Conservation (phyloP, 2,113 vertebrate genomes). For the Vicugna pacos region DNA sequence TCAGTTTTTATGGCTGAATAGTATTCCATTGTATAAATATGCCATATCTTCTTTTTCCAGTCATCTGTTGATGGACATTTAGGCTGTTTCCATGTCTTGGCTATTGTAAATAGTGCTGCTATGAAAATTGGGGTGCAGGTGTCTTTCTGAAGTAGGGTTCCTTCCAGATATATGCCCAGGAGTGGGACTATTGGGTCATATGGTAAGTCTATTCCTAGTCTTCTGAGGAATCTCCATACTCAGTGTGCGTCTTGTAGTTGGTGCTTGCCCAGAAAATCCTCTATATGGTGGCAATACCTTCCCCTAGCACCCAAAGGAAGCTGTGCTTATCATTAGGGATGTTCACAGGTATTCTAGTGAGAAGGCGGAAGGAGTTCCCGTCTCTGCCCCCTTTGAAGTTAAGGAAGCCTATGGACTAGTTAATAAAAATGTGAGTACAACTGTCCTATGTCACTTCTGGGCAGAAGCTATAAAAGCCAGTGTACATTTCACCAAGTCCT, state of each 20-base stretch:
- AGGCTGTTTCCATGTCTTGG: too few species aligned
- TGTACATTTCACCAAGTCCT: not conserved
- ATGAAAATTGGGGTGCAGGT: too few species aligned
- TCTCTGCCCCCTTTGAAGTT: not conserved
- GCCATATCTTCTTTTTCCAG: too few species aligned
- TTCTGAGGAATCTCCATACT: not conserved
- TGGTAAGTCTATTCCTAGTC: too few species aligned
- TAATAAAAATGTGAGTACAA: not conserved
- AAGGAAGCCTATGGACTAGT: not conserved
- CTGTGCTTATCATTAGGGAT: not conserved
- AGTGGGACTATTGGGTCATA: too few species aligned
- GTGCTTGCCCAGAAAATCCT: not conserved
- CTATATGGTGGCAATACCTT: not conserved
- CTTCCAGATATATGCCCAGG: too few species aligned
- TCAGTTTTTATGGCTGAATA: too few species aligned
- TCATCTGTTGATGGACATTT: too few species aligned
- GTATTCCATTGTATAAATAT: too few species aligned
- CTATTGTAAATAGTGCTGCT: too few species aligned
- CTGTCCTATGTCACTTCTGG: not conserved
- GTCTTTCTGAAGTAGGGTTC: too few species aligned
- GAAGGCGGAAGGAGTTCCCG: not conserved
- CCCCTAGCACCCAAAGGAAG: not conserved
- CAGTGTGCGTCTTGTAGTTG: not conserved
- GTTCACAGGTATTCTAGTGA: not conserved
- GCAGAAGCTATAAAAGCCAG: not conserved